Evolutionary conservation across 2,888 invertebrate genomes (phyloP), one percentile per base, ranked within the genome.

Genomic region (Leptarthrus brevirostris): DNA sequence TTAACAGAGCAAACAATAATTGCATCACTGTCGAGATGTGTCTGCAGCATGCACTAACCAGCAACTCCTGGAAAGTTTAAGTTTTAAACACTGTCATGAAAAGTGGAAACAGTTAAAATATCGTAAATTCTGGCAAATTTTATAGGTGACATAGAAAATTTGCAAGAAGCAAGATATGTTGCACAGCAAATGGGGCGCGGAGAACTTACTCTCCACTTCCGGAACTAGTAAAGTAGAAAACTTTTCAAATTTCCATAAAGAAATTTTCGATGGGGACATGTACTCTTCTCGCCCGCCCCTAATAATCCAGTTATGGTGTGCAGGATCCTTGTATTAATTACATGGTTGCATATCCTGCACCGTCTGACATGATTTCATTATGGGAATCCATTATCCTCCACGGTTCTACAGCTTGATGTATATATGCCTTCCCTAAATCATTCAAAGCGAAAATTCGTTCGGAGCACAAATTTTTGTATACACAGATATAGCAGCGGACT

Each of bases 331-430:
- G n/a, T 64, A 64, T 64, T 64, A 64, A 64, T 64, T 64, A 64
- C 64, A 64, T 64, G 44, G 64, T 64, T 24, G 64, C 64, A 64
- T 64, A 64, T 58, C 64, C 44, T 44, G 20, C 22, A n/a, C 44
- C 44, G 64, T 20, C 47, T 64, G 64, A 64, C 64, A 64, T 64
- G 64, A 64, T 64, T 64, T 64, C 47, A 64, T 64, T 64, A 64
- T 64, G 44, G 6, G 64, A 44, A 64, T 64, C 64, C 64, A 64
- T 64, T 64, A 40, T 40, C 40, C 40, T 40, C 12, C 12, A 12
- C 8, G 6, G 40, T n/a, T 12, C 40, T n/a, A 12, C 12, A n/a
- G 40, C 2, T 40, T 8, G 2, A 12, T 12, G n/a, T n/a, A 40
- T 40, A 12, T 12, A n/a, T n/a, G n/a, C 40, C 12, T 40, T 3